Evolutionary conservation across 2,888 invertebrate genomes (phyloP), one percentile per base, ranked within the genome.

Genomic region (Rhopalosiphum nymphaeae): DNA sequence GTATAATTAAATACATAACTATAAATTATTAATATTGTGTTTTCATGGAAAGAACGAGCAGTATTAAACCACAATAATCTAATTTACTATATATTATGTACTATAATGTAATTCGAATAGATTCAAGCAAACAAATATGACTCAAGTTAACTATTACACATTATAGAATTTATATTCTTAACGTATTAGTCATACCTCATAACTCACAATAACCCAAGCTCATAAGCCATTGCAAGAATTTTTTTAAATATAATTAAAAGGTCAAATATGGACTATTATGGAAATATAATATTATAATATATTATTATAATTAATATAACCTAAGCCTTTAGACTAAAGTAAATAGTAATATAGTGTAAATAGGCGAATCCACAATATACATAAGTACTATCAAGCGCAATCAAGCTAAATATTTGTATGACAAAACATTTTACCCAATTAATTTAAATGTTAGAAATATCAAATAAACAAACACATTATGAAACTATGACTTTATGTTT

Each of bases 181-280:
- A 92, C 29, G 36, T 92, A 53, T 92, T 87, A 92, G 92, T 87
- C 92, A 92, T 49, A 88, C 86, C 29, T 67, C 92, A 92, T 49
- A 87, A 91, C 44, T 57, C n/a, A 46, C 25, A 91, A 91, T 44
- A 56, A 57, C 53, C 44, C 21, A 61, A 67, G 49, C 9, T 84
- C 29, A 53, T 91, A 26, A 36, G 16, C 16, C 21, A 78, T 78
- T 36, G 36, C 21, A 36, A 21, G 21, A 36, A 36, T 78, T 42
- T 78, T 78, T 36, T 36, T 78, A 36, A 36, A 36, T 29, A 84
- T 21, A 56, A 56, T 67, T 53, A 56, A 56, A 29, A 53, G 36
- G 42, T 56, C 67, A 42, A 91, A 84, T 46, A 46, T 46, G 44
- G 44, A 46, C 44, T 46, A 46, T 46, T 46, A 46, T 46, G 44